Evolutionary conservation across 2,888 invertebrate genomes (phyloP), one percentile per base, ranked within the genome.

Genomic region (Thymelicus sylvestris): DNA sequence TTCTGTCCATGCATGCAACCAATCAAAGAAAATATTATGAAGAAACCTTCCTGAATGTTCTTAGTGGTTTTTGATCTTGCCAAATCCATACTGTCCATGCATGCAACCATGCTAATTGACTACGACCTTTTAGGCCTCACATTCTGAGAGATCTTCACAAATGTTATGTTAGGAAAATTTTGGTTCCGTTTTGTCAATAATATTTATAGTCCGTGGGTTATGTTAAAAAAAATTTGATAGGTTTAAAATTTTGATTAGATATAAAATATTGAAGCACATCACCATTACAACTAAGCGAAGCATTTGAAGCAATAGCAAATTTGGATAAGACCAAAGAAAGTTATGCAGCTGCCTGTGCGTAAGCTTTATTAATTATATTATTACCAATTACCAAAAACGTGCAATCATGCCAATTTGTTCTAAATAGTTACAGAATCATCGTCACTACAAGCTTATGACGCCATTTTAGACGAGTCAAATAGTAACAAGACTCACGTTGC

Each of bases 401-500:
- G 55, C 55, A 55, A 50, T 65, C 48, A 41, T 65, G 69, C 64
- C 39, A 48, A 72, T 77, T 73, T 74, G 70, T 59, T 71, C 71
- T 76, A 79, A 78, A 77, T 76, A n/a, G n/a, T n/a, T n/a, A 81
- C 74, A 74, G 78, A 74, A 75, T 80, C 74, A 80, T 74, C 72
- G 66, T 85, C 86, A 86, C 86, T 86, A 89, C 80, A 75, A 81
- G 80, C 66, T 71, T 64, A 75, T 80, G 82, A 81, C 81, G 81
- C 79, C 80, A 75, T 73, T 57, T 41, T 80, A 81, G 82, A 79
- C 80, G 77, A 80, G 77, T 80, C 76, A 78, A 79, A 77, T 79
- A 73, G 73, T 64, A 67, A 74, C 77, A 79, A 73, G 83, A 94
- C 94, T 94, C 94, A 93, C 94, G 88, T 91, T 90, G 91, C 89